Percentiles rank a stretch among this genome's conserved stretches.
Conservation (phyloP, 2,113 vertebrate species). For the Tenrec ecaudatus region DNA sequence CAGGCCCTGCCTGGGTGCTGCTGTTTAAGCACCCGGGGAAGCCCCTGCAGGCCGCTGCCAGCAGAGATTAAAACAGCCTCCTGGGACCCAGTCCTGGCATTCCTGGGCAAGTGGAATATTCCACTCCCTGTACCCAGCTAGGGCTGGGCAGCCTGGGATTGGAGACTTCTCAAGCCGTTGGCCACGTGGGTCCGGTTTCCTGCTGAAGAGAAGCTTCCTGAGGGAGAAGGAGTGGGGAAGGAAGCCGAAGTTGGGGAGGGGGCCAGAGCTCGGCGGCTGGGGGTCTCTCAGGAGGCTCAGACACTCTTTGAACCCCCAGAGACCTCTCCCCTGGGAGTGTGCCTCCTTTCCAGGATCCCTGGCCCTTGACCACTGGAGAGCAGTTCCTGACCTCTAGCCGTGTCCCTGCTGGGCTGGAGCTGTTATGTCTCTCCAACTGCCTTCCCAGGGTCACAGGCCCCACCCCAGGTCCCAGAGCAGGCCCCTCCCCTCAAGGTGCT, state of each 20-base stretch:
- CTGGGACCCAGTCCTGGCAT: conserved; percentile 43
- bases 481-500: too few relatives aligned
- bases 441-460: background rate
- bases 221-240: background rate
- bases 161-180: background rate
- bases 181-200: background rate
- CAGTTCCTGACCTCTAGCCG: background rate
- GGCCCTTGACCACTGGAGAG: background rate
- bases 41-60: conserved; percentile 63
- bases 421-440: background rate
- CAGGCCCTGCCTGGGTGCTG: conserved; percentile 59
- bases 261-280: background rate
- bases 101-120: conserved; percentile 77
- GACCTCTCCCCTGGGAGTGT: too few relatives aligned
- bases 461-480: too few relatives aligned
- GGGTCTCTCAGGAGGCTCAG: background rate
- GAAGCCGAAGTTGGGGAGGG: background rate
- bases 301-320: background rate
- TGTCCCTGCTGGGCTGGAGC: background rate
- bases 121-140: background rate
- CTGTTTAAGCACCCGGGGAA: conserved; percentile 80
- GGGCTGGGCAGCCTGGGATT: background rate
- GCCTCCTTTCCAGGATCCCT: background rate
- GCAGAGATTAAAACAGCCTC: conserved; percentile 75
- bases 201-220: background rate